Base-by-base conservation (phyloP, 1,140 invertebrate species). In the Pararge aegeria region DNA sequence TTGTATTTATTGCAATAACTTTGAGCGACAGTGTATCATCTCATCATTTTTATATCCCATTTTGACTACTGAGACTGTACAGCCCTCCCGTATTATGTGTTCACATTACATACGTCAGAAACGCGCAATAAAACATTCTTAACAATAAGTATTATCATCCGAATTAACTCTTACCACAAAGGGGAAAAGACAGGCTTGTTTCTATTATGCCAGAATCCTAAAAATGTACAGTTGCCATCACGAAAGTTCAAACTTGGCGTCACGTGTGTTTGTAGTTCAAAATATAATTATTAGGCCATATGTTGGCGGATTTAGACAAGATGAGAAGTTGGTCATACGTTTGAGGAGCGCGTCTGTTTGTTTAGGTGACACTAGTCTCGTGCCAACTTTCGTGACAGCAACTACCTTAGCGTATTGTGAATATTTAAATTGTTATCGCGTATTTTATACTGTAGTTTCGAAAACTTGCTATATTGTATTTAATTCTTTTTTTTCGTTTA, bases 11-110 rank as follows among this genome's bases (percentile, higher is more conserved):
- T 27, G 27, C 27, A 9, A 27, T 27, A 27, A 52, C 49, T 51
- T 40, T 44, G 42, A 59, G 56, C 56, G 56, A 51, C 56, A 59
- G 56, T 49, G 56, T 46, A 16, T 59, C 56, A 59, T 44, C 40
- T 49, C 44, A 24, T 24, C 2, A 2, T 4, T 24, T 2, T 24
- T 24, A 24, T 24, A 19, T 51, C n/a, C 44, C 27, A 34, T 46
- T 50, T 55, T 18, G 55, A 55, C 52, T 54, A 66, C 64, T 73
- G 77, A 81, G 78, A 81, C 76, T 81, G 79, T 74, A 52, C 58
- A 61, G 75, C 76, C 76, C 79, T 82, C 75, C 74, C 72, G 53
- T 48, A 46, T 48, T 50, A 40, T 24, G 53, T 34, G 46, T 68
- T 24, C 30, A 27, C 51, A 52, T 52, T 51, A 61, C 53, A 61